Conservation (phyloP, 2,113 vertebrate species). For the Ictalurus punctatus region DNA sequence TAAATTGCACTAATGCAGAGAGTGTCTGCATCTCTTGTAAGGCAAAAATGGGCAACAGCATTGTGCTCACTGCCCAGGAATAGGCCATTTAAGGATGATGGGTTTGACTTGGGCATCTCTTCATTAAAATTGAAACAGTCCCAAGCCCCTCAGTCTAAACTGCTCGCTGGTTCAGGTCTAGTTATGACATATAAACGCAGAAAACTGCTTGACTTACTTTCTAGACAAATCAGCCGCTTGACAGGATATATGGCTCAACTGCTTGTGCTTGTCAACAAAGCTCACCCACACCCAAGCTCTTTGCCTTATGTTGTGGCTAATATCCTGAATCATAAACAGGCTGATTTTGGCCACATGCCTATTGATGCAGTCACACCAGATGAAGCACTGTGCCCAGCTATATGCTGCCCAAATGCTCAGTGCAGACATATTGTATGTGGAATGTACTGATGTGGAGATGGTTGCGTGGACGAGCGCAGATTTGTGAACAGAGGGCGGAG, state of each 20-base stretch:
- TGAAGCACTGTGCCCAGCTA: neutral
- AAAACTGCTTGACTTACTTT: neutral
- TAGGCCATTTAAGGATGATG: neutral
- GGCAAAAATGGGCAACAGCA: neutral
- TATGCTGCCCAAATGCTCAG: neutral
- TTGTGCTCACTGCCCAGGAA: neutral
- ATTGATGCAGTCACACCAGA: neutral
- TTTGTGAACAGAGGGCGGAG: too few relatives aligned
- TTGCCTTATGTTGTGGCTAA: neutral
- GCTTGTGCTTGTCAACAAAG: constrained; percentile 10
- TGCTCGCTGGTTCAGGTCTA: neutral
- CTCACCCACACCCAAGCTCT: neutral
- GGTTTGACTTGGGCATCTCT: neutral
- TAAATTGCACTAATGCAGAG: neutral
- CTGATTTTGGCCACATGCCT: neutral
- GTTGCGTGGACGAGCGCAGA: too few relatives aligned
- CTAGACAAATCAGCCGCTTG: neutral
- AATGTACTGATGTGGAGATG: neutral
- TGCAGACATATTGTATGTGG: neutral
- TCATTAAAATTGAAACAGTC: neutral
- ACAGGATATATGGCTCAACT: neutral
- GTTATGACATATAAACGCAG: neutral
- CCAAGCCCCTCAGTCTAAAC: neutral
- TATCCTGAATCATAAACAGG: neutral
- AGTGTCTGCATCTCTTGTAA: neutral